Base-by-base conservation (phyloP, 2,797 vertebrate species). In the Dryobates pubescens region DNA sequence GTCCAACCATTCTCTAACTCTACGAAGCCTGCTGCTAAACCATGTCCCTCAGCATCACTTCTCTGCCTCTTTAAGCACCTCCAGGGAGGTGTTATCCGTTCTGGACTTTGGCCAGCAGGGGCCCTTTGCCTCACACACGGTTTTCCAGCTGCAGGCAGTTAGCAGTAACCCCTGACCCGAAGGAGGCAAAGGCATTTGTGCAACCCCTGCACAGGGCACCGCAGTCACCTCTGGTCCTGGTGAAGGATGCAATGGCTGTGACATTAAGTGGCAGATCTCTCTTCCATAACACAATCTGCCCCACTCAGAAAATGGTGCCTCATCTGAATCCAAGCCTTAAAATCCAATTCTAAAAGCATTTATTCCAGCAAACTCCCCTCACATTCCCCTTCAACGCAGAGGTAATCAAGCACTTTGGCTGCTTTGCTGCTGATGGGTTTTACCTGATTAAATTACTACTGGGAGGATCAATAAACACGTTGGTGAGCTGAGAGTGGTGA, bases 51-150 rank as follows among this genome's bases (percentile, higher is more conserved):
- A 51, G 49, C 49, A 51, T 51, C 49, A 51, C 49, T 24, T 51
- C 49, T 51, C 49, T 51, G 49, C 47, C 47, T 49, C 22, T 49
- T 22, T 23, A 22, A 49, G 47, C 49, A 13, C 49, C 49, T 51
- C 49, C 49, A 24, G 49, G 49, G 49, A 51, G 49, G 49, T 51
- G 49, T 11, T 51, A 7, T 38, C 17, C 12, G 38, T 76, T 58
- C 23, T 51, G 61, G 80, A 53, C 30, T 70, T 57, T 24, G 23
- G 27, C 6, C 38, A 32, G 22, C 7, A n/a, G 30, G 5, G 69
- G 17, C 13, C 18, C 29, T 8, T 4, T 56, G 24, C 7, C 30
- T 23, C 30, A 30, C 1, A 0, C 0, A 0, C 1, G 6, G 3
- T 7, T 61, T 54, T n/a, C 10, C 30, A 89, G 70, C 59, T 73